Percentiles rank a stretch among this genome's conserved stretches.
These are phyloP conservation scores for Panopea generosa DNA, from an alignment of 2,888 invertebrate species.

Conservation along the genomic window DNA sequence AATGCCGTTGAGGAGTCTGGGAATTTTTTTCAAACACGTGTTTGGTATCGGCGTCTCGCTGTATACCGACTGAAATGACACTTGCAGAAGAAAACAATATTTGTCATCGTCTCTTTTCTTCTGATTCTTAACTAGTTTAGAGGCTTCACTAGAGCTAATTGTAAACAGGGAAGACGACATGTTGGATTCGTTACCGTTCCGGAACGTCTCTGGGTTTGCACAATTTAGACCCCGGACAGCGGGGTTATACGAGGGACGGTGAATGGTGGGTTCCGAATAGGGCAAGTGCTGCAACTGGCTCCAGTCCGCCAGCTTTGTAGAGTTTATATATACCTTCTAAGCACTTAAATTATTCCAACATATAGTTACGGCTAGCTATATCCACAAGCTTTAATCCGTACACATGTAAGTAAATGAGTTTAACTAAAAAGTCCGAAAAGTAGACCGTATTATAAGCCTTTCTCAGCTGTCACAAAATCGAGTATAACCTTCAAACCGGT, in stretches of 20 bases:
- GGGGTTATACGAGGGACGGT: too few relatives aligned
- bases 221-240: too few relatives aligned
- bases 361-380: too few relatives aligned
- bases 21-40: slow-evolving; percentile 77
- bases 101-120: slow-evolving; percentile 69
- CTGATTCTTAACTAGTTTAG: slow-evolving; percentile 68
- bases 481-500: too few relatives aligned
- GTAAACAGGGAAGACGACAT: slow-evolving; percentile 76
- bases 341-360: too few relatives aligned
- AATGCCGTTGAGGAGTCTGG: slow-evolving; percentile 80
- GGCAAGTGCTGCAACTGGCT: slow-evolving; percentile 23
- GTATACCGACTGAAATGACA: slow-evolving; percentile 78
- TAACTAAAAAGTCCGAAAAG: too few relatives aligned
- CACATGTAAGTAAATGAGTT: too few relatives aligned
- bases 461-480: too few relatives aligned
- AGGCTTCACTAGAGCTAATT: slow-evolving; percentile 74
- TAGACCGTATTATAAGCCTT: too few relatives aligned
- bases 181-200: neutral
- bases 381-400: too few relatives aligned
- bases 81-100: slow-evolving; percentile 76
- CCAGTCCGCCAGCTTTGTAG: slow-evolving; percentile 51
- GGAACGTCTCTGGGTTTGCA: too few relatives aligned
- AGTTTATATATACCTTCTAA: neutral
- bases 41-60: slow-evolving; percentile 76
- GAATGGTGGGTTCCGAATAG: slow-evolving; percentile 14